phyloP scores from a whole-genome alignment of 1,140 invertebrate genomes.

The Mercenaria mercenaria region DNA sequence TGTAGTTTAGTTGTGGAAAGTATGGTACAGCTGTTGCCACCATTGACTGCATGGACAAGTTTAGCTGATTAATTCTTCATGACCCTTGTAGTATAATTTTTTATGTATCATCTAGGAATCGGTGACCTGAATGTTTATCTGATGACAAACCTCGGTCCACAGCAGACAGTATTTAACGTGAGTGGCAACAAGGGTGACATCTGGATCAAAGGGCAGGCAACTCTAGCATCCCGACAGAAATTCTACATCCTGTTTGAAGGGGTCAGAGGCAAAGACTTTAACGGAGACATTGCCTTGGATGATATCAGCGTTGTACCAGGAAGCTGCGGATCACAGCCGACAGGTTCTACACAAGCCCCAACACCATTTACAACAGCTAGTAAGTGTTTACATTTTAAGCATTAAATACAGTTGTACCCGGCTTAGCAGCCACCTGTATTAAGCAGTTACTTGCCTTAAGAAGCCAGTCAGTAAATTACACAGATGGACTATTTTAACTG shows the following conservation, averaged over 20 bases:
- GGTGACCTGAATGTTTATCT: constrained; percentile 80
- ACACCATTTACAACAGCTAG: constrained; percentile 57
- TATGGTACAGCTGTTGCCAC: too few relatives aligned
- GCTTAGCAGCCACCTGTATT: too few relatives aligned
- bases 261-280: constrained; percentile 64
- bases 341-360: constrained; percentile 57
- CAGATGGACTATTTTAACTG: too few relatives aligned
- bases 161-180: constrained; percentile 75
- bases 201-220: constrained; percentile 77
- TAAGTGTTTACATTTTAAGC: constrained; percentile 41
- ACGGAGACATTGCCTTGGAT: constrained; percentile 81
- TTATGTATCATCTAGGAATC: constrained; percentile 77
- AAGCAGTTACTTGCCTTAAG: too few relatives aligned
- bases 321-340: constrained; percentile 78
- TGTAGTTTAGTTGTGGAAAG: too few relatives aligned
- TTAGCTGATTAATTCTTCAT: too few relatives aligned
- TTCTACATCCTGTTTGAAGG: constrained; percentile 78
- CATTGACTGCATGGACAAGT: too few relatives aligned
- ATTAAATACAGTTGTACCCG: too few relatives aligned
- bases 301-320: constrained; percentile 84
- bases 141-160: constrained; percentile 21
- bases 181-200: constrained; percentile 78
- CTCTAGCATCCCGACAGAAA: constrained; percentile 49
- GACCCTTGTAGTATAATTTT: too few relatives aligned
- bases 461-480: too few relatives aligned